Base-by-base conservation (phyloP, 2,888 invertebrate genomes). In the Epinotia brunnichana region DNA sequence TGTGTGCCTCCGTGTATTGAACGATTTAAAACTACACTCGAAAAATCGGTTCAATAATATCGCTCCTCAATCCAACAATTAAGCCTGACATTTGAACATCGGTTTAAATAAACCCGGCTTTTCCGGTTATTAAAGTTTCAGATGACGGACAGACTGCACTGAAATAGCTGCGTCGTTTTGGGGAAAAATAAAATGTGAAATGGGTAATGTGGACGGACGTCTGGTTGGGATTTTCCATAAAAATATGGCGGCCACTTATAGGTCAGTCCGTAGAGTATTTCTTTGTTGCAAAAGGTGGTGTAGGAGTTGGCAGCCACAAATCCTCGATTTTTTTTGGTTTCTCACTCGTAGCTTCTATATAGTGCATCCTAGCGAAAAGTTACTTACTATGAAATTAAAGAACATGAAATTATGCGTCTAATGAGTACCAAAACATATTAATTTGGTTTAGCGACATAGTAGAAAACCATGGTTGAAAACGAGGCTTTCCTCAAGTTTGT, bases 51-150 rank as follows among this genome's bases (percentile, higher is more conserved):
- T 59, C 66, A 54, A 54, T 66, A 21, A 11, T 39, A 11, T 41
- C n/a, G 17, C 24, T 62, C 13, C 57, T 68, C 67, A 67, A 72
- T 68, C 53, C 44, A 39, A n/a, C 41, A 54, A 66, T 57, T 61
- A 39, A 56, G 29, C 11, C 67, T 17, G 68, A 39, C 68, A 53
- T 59, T 62, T 74, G 72, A 72, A 71, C 69, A 69, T 62, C 72
- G 74, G 64, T 73, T 81, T 76, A 81, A 83, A 80, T 80, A 80
- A 77, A 76, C 75, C 66, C 63, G 11, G 76, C 76, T 78, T 75
- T 60, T 60, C 56, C 59, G 53, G 77, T 79, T 83, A 88, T 86
- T 86, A 88, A 86, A 83, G 80, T 83, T 87, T 80, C 86, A 85
- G 76, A 70, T 80, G 78, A 70, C 74, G 79, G 77, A 71, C 77